Percentiles rank a stretch among this genome's conserved stretches.
phyloP scores from a whole-genome alignment of 2,888 invertebrate species.

The Schizotus pectinicornis region DNA sequence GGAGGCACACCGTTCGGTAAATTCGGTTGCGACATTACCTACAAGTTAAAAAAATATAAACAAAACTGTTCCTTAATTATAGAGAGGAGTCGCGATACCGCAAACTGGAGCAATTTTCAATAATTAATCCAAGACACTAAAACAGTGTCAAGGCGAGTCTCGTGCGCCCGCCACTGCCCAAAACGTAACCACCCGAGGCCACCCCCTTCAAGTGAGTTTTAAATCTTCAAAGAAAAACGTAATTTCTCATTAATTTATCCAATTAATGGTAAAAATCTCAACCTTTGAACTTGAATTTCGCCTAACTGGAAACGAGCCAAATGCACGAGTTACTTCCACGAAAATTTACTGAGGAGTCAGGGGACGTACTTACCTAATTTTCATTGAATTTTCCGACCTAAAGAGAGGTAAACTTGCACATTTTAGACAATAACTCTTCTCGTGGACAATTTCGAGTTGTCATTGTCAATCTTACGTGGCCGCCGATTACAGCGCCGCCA shows the following conservation, averaged over 20 bases:
- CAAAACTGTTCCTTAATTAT: neutral
- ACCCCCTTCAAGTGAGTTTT: neutral
- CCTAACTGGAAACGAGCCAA: neutral
- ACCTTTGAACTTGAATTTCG: constrained; percentile 39
- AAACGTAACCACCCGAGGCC: neutral
- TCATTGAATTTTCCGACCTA: constrained; percentile 2
- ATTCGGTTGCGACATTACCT: constrained; percentile 36
- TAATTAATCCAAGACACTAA: neutral
- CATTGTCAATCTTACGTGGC: constrained; percentile 58
- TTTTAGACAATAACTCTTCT: constrained; percentile 17
- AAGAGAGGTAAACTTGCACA: constrained; percentile 6
- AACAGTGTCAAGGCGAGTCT: too few species aligned
- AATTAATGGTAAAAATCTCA: constrained; percentile 19
- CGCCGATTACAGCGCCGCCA: constrained; percentile 38
- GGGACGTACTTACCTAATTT: constrained; percentile 4
- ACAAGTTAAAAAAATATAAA: constrained; percentile 9
- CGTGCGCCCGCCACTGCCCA: too few species aligned
- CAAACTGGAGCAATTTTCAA: neutral
- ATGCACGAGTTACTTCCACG: neutral
- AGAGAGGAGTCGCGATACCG: neutral
- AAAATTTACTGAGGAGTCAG: neutral
- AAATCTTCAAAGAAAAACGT: neutral
- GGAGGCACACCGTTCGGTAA: constrained; percentile 48
- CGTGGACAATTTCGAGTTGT: constrained; percentile 45
- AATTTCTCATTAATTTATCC: neutral